Evolutionary conservation across 1,140 invertebrate genomes (phyloP), one percentile per base, ranked within the genome.

Genomic region (Lasioglossum baleicum): DNA sequence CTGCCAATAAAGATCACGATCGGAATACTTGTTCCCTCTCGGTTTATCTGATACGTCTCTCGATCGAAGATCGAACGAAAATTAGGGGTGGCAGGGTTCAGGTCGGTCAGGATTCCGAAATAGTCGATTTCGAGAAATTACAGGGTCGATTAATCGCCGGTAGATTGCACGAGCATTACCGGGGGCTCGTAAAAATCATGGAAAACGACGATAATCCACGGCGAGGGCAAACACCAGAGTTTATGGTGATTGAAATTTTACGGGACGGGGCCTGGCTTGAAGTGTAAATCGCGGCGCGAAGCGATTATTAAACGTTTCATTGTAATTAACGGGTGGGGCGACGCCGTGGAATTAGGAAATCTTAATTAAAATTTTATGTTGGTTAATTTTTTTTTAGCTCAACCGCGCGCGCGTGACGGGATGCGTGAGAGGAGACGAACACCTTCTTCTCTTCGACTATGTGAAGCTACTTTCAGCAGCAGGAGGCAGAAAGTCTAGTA

Each of bases 181-280:
- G 17, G 20, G 13, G 2, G 22, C 60, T 79, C 77, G 70, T 73
- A 74, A 79, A 82, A 66, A 48, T 74, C 56, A 51, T 72, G 69
- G 75, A 78, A 87, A 75, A 35, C 26, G 22, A 35, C 31, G 68
- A 58, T 22, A 74, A 74, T 58, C 17, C 48, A 61, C 44, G 65
- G 44, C 26, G 63, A 44, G 58, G 81, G 81, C 66, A 83, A 84
- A 87, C 68, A 65, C 60, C 61, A 71, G 61, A 75, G 53, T 89
- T 89, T 90, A 89, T 84, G 82, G 68, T 90, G 85, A 90, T 89
- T 88, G 87, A 88, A 88, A 89, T 89, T 89, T 89, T 88, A 89
- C 81, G 87, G 71, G 75, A 81, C 78, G 35, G 26, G n/a, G 58
- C 70, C 31, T 2, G 42, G 22, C 42, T 13, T 44, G 61, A 80